phyloP scores from a whole-genome alignment of 2,113 vertebrate genomes.

The Calonectris borealis region DNA sequence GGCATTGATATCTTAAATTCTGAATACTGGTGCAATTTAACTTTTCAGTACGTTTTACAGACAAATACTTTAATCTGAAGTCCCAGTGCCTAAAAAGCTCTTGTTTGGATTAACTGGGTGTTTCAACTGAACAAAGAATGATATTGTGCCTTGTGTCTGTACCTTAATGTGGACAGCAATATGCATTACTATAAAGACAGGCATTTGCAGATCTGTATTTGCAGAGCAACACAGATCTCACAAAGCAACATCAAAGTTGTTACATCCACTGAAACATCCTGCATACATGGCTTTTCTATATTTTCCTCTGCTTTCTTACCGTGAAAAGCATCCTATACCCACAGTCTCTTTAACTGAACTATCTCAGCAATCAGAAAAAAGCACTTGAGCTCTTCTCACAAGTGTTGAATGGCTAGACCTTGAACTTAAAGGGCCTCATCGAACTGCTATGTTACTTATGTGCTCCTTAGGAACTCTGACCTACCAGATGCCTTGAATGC shows the following conservation, averaged over 20 bases:
- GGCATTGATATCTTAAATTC: not conserved
- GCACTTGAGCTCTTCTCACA: not conserved
- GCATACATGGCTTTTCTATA: not conserved
- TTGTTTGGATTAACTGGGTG: not conserved
- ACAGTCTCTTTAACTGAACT: not conserved
- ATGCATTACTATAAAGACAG: not conserved
- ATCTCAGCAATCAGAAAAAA: not conserved
- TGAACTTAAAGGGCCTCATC: not conserved
- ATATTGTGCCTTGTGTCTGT: not conserved
- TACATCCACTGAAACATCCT: not conserved
- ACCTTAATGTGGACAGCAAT: not conserved
- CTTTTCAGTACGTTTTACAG: not conserved
- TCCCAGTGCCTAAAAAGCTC: not conserved
- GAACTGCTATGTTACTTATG: not conserved
- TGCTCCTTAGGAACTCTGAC: not conserved
- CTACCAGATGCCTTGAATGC: not conserved
- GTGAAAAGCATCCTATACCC: not conserved
- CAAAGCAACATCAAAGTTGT: not conserved
- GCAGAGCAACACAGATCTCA: not conserved
- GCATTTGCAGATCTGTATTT: not conserved
- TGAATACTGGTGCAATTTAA: not conserved
- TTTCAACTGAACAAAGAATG: not conserved
- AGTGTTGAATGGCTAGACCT: not conserved
- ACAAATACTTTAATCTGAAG: not conserved
- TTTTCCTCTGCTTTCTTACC: not conserved